Evolutionary conservation across 2,888 invertebrate genomes (phyloP).

Genomic region (Anoncus sp.): DNA sequence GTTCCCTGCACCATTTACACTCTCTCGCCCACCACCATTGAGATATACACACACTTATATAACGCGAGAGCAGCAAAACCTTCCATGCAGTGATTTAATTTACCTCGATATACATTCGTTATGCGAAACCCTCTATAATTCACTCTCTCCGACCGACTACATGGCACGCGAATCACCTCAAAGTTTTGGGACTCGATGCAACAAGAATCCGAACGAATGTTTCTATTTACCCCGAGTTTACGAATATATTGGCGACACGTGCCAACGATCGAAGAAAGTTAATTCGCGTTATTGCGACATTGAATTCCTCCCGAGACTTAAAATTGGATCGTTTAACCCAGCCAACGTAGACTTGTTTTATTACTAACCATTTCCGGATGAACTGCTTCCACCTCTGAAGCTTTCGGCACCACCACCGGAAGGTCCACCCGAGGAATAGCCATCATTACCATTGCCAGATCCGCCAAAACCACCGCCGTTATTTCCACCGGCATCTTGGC

Average conservation of each 20-base stretch:
- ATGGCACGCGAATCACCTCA: slow-evolving; percentile 22
- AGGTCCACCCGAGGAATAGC: slow-evolving; percentile 69
- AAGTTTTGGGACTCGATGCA: slow-evolving; percentile 45
- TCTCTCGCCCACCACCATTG: not conserved
- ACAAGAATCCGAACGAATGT: slow-evolving; percentile 1
- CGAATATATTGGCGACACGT: slow-evolving; percentile 30
- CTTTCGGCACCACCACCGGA: slow-evolving; percentile 59
- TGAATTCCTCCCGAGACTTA: not conserved
- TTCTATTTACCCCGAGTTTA: slow-evolving; percentile 2
- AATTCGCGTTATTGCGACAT: slow-evolving; percentile 16
- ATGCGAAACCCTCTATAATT: slow-evolving; percentile 58
- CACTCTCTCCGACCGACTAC: slow-evolving; percentile 25
- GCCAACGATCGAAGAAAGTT: slow-evolving; percentile 26
- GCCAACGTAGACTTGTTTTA: slow-evolving; percentile 27
- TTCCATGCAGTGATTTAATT: slow-evolving; percentile 58
- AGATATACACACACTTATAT: slow-evolving; percentile 12
- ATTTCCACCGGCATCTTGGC: slow-evolving; percentile 67
- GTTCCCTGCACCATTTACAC: slow-evolving; percentile 41
- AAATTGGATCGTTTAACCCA: slow-evolving; percentile 47
- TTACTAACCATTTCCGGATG: slow-evolving; percentile 62
- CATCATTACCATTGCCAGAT: slow-evolving; percentile 66
- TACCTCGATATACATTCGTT: slow-evolving; percentile 62
- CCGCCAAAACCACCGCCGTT: slow-evolving; percentile 69
- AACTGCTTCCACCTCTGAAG: slow-evolving; percentile 58
- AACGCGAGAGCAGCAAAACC: slow-evolving; percentile 22